Evolutionary conservation across 2,888 invertebrate genomes (phyloP), one percentile per base, ranked within the genome.

Genomic region (Tridacna crocea): DNA sequence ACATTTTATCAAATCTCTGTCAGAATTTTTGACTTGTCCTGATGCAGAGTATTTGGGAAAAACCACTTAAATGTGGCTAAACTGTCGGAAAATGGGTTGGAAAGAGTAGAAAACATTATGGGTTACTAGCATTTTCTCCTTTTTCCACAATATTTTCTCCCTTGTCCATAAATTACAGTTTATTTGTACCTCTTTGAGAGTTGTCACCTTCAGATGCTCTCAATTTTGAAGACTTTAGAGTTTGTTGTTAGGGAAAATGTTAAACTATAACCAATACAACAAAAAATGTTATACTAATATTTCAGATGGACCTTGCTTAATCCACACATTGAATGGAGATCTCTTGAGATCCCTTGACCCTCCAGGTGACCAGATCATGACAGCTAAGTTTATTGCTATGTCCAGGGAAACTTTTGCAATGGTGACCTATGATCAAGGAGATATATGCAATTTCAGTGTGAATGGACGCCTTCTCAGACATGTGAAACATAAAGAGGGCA

Each of bases 291-390:
- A 8, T 22, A 24, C 26, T 13, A 13, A 61, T 24, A 13, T 70
- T 90, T 17, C 94, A 98, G 99, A 97, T 95, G 99, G 99, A 0
- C 98, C 99, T 0, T 98, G 99, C 63, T 96, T 99, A 87, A 98
- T 99, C 80, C 99, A 99, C 95, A 99, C 99, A 81, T 98, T 99
- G 24, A 98, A 98, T 95, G 99, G 99, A 68, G 99, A 99, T 95
- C 95, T 99, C 72, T 95, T 99, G 89, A 96, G 99, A 89, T 97
- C 98, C n/a, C 95, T 99, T 85, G 97, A 97, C 89, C 96, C 97
- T 15, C 98, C 98, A 3, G 88, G 92, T 15, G 87, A 86, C n/a
- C 87, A 88, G 79, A 70, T 22, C n/a, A 3, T 96, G 95, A 65
- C 98, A 97, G 72, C 99, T 97, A 55, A 97, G 94, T 97, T 98